phyloP scores from a whole-genome alignment of 2,113 vertebrate species.

The Cettia cetti region DNA sequence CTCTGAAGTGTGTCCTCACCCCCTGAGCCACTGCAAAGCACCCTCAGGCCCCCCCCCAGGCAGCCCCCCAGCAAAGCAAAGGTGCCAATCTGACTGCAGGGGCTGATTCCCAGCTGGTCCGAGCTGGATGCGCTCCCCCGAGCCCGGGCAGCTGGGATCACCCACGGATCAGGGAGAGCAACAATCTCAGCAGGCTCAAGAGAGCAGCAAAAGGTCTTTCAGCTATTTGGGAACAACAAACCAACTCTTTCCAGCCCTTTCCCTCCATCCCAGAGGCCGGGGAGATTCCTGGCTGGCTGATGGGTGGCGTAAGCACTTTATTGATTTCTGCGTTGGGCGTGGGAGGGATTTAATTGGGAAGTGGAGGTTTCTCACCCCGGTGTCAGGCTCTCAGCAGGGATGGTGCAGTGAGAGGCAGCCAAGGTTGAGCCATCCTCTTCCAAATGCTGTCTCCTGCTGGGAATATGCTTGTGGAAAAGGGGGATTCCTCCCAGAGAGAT shows the following conservation, averaged over 20 bases:
- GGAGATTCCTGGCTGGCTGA: constrained; percentile 8
- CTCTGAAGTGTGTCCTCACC: neutral
- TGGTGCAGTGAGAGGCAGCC: neutral
- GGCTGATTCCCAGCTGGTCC: rapidly evolving
- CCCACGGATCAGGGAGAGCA: rapidly evolving
- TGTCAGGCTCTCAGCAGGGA: constrained; percentile 19
- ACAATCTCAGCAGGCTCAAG: rapidly evolving
- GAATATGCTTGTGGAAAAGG: neutral
- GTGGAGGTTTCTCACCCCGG: neutral
- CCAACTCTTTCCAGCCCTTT: rapidly evolving
- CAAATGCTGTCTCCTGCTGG: neutral
- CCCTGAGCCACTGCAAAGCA: neutral
- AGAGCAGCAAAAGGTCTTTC: neutral
- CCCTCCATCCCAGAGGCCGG: neutral
- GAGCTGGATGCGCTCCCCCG: rapidly evolving
- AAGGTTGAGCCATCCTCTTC: neutral
- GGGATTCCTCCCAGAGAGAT: neutral
- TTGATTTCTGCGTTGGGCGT: neutral
- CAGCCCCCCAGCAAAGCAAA: neutral
- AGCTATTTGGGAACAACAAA: neutral
- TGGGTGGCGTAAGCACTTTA: neutral
- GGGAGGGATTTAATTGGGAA: constrained; percentile 28
- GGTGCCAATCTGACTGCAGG: rapidly evolving
- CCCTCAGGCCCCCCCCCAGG: neutral
- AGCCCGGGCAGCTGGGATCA: neutral